Base-by-base conservation (phyloP, 1,140 invertebrate genomes). In the Acromyrmex heyeri region DNA sequence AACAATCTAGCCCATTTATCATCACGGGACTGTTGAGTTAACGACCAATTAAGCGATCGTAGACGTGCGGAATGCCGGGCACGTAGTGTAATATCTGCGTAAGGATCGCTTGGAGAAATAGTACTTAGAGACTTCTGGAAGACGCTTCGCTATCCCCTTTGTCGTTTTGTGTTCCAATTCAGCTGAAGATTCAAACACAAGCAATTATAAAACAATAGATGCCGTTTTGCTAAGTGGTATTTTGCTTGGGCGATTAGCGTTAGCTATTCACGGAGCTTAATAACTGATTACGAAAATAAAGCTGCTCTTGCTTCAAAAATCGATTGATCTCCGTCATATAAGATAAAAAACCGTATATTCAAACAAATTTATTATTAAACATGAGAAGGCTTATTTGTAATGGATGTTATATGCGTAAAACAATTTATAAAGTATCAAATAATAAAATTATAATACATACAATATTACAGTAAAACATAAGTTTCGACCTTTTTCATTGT, bases 31-130 rank as follows among this genome's bases (percentile, higher is more conserved):
- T 86, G 81, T 65, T 76, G 86, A 92, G 88, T 90, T 92, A 92
- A 93, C 92, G 92, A 92, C 92, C 91, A 90, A 91, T 93, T 93
- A 93, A 93, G 91, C 90, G 78, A 91, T 93, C 89, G 78, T 62
- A 62, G 77, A 85, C 64, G 62, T 48, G 64, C 77, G 86, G 88
- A 91, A 93, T 92, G 86, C 87, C 53, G 24, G 88, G 87, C 92
- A 93, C 91, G 92, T 93, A 88, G 86, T 44, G 10, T 88, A 91
- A 92, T 90, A 89, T 73, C 73, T 76, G 87, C 57, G 59, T 67
- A 87, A 90, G 77, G 85, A 91, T 87, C 75, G 82, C 75, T 59
- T n/a, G 53, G 53, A 82, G 53, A 48, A 83, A 24, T 30, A 70
- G 34, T 73, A 83, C 69, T 83, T 83, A 27, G 34, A 72, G 78